Evolutionary conservation across 2,888 invertebrate species (phyloP), one percentile per base, ranked within the genome.

Genomic region (Erebia epiphron): DNA sequence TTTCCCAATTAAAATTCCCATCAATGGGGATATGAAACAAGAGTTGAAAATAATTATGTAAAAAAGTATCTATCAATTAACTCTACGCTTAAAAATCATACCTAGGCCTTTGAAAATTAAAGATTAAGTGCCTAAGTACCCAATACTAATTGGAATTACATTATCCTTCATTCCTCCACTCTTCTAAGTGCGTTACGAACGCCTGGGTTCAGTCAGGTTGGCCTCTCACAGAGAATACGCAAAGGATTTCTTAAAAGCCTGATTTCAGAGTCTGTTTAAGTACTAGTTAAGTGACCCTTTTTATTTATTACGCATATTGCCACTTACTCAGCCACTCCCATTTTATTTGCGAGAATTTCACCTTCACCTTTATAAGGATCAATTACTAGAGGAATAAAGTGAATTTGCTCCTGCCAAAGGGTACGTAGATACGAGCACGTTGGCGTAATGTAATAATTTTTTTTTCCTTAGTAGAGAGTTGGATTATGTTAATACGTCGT

Each of bases 211-310:
- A 16, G 60, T 10, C 11, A 35, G 35, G 35, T 35, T 65, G 2
- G 16, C 18, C 2, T 41, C 35, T 65, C 65, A 65, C 54, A 65
- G 43, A 65, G 65, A 65, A 41, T 65, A 43, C 18, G 26, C 41
- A 54, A 65, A 41, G 54, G 65, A 41, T 18, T 18, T n/a, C 56
- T 65, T 65, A 65, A 65, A 54, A 65, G 65, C 65, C 54, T 65
- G 18, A 65, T 65, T 56, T 35, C 56, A 65, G 43, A 65, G 41
- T 65, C 65, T 56, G 41, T 65, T 65, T 56, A 65, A 41, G 41
- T 54, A 35, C 35, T 35, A 35, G 35, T 35, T 35, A 16, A 16
- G 16, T 50, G 35, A 60, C 60, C 60, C 60, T 52, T 35, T 65
- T 52, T 65, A 52, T 65, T 41, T 41, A 52, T 50, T 52, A 49